phyloP scores from a whole-genome alignment of 2,888 invertebrate genomes.

The Embidobia sp. region DNA sequence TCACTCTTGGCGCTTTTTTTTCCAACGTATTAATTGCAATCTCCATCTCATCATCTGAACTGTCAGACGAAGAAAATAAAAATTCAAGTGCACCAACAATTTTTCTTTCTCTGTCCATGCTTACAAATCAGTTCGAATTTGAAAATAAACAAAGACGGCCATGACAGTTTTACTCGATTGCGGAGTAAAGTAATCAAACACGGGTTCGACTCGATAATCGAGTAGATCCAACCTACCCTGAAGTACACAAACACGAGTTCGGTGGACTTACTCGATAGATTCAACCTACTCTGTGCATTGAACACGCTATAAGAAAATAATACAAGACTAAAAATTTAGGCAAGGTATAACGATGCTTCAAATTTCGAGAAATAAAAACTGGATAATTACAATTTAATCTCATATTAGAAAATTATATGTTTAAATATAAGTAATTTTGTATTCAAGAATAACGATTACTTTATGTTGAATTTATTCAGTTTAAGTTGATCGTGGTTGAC shows the following conservation, averaged over 20 bases:
- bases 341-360: too few relatives aligned
- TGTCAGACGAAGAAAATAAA: conserved; percentile 16
- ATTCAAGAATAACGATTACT: too few relatives aligned
- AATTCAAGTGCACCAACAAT: neutral
- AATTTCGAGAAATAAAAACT: too few relatives aligned
- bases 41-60: conserved; percentile 16
- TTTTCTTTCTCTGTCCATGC: conserved; percentile 1
- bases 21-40: neutral
- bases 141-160: neutral
- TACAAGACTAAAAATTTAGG: too few relatives aligned
- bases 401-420: too few relatives aligned
- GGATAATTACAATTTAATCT: too few relatives aligned
- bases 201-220: conserved; percentile 4
- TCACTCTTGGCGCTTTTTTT: neutral
- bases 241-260: conserved; percentile 1
- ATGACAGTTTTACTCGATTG: conserved; percentile 19
- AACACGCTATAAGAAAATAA: conserved; percentile 6
- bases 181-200: conserved; percentile 10
- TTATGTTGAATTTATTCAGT: too few relatives aligned
- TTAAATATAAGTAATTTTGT: too few relatives aligned
- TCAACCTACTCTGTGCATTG: conserved; percentile 6
- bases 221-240: conserved; percentile 13
- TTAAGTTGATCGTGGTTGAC: too few relatives aligned
- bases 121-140: too few relatives aligned
- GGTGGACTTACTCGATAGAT: conserved; percentile 7